Evolutionary conservation across 2,888 invertebrate genomes (phyloP).

Genomic region (Griposia aprilina): DNA sequence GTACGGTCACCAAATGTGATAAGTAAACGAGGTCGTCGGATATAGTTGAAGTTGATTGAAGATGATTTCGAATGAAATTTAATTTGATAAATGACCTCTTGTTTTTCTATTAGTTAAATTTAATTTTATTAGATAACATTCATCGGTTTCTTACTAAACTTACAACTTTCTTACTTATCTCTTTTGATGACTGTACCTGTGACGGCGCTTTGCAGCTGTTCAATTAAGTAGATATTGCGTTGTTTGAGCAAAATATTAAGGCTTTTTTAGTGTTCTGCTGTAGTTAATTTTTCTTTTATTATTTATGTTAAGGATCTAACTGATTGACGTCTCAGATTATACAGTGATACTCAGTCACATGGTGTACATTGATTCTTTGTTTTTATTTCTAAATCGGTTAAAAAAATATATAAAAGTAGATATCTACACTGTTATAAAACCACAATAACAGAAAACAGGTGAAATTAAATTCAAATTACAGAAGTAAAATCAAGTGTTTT

Average conservation of each 20-base stretch:
- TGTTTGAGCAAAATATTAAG: neutral
- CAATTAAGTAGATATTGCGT: neutral
- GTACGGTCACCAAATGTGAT: neutral
- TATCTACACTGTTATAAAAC: constrained; percentile 1
- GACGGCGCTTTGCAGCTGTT: constrained; percentile 2
- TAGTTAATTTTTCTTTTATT: too few relatives aligned
- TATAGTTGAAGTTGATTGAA: too few relatives aligned
- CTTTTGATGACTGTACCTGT: too few relatives aligned
- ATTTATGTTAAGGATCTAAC: too few relatives aligned
- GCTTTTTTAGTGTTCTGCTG: neutral
- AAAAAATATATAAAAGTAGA: neutral
- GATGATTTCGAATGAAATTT: too few relatives aligned
- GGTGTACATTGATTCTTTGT: neutral
- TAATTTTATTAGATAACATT: too few relatives aligned
- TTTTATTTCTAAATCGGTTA: neutral
- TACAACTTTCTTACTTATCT: too few relatives aligned
- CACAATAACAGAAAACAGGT: neutral
- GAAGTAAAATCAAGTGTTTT: constrained; percentile 47
- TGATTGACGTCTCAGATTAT: neutral
- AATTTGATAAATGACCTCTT: too few relatives aligned
- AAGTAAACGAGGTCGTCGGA: too few relatives aligned
- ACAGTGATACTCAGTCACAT: neutral
- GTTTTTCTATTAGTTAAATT: too few relatives aligned
- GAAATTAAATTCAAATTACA: constrained; percentile 17
- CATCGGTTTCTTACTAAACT: too few relatives aligned